Conservation (phyloP, 2,888 invertebrate genomes). For the Amiota mariae region DNA sequence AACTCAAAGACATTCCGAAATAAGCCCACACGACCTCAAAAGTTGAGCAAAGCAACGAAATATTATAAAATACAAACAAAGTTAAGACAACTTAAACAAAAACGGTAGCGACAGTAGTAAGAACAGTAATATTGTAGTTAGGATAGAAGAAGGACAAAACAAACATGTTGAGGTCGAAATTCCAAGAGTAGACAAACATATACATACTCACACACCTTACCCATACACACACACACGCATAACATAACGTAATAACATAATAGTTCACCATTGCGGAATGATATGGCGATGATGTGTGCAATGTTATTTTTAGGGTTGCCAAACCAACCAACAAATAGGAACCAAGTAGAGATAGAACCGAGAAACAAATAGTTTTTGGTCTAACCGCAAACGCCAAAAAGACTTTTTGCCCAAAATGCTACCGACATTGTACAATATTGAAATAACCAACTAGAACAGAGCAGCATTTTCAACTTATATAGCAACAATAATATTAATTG, state of each 20-base stretch:
- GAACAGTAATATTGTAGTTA: not conserved
- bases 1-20: conserved; percentile 35
- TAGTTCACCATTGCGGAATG: conserved; percentile 8
- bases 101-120: not conserved
- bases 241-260: not conserved
- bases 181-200: not conserved
- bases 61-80: too few species aligned
- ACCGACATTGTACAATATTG: conserved; percentile 16
- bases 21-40: conserved; percentile 46
- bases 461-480: not conserved
- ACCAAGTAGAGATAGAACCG: conserved; percentile 13
- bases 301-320: conserved; percentile 21
- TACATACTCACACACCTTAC: not conserved
- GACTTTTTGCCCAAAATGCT: conserved; percentile 21
- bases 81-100: conserved; percentile 28
- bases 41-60: conserved; percentile 7
- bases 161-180: conserved; percentile 24
- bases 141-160: not conserved
- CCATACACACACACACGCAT: not conserved
- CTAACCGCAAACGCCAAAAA: conserved; percentile 28
- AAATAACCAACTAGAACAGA: not conserved
- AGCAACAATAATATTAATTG: not conserved
- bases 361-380: conserved; percentile 30
- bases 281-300: conserved; percentile 4
- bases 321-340: conserved; percentile 13